A percentile compares a stretch with the other conserved stretches of the same genome.
Evolutionary conservation across 2,888 invertebrate genomes (phyloP).

Genomic region (Geotrupes spiniger): DNA sequence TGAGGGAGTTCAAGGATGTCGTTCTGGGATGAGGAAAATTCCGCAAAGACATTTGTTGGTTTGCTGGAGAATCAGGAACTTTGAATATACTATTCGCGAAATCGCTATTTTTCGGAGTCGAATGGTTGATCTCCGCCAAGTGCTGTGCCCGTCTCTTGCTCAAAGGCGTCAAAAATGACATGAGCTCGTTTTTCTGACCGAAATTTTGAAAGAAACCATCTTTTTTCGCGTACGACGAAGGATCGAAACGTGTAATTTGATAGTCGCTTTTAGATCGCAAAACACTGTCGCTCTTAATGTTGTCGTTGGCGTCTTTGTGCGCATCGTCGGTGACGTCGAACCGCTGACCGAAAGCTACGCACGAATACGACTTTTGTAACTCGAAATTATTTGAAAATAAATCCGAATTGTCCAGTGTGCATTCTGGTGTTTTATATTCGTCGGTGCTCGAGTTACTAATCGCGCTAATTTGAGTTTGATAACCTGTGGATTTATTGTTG

Average conservation of each 20-base stretch:
- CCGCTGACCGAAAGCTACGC: conserved; percentile 36
- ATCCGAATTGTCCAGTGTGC: conserved; percentile 32
- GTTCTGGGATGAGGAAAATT: conserved; percentile 36
- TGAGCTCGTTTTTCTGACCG: conserved; percentile 43
- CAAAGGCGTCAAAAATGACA: conserved; percentile 60
- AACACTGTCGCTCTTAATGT: conserved; percentile 31
- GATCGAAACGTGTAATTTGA: conserved; percentile 40
- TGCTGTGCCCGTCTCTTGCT: conserved; percentile 48
- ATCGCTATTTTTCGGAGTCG: conserved; percentile 32
- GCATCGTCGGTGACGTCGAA: conserved; percentile 7
- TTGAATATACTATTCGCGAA: conserved; percentile 33
- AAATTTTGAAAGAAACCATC: conserved; percentile 33
- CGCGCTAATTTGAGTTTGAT: conserved; percentile 35
- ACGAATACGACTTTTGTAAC: conserved; percentile 41
- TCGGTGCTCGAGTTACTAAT: conserved; percentile 39
- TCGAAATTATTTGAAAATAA: conserved; percentile 41
- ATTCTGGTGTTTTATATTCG: conserved; percentile 44
- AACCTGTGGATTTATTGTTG: conserved; percentile 4
- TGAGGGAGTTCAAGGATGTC: conserved; percentile 42
- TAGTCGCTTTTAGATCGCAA: conserved; percentile 47
- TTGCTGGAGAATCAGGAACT: conserved; percentile 36
- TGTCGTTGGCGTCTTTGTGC: conserved; percentile 2
- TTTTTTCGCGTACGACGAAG: conserved; percentile 10
- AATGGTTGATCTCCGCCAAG: conserved; percentile 26
- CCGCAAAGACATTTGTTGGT: conserved; percentile 21